Evolutionary conservation across 2,888 invertebrate species (phyloP).

Genomic region (Xiphydria camelus): DNA sequence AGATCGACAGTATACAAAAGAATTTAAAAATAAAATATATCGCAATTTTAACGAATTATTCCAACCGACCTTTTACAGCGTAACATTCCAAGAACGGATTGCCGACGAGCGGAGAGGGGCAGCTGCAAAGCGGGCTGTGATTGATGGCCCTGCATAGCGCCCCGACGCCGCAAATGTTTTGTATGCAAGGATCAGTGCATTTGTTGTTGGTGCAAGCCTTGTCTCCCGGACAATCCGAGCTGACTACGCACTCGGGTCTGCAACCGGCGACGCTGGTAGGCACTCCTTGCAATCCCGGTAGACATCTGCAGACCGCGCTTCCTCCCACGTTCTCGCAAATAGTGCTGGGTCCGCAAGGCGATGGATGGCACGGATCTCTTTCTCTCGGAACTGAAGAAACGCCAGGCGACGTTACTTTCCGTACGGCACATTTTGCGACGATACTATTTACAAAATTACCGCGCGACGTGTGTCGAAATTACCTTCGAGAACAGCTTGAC

Average conservation of each 20-base stretch:
- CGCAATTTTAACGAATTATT: too few species aligned
- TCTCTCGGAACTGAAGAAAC: conserved; percentile 34
- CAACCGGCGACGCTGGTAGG: conserved; percentile 58
- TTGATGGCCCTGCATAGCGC: conserved; percentile 75
- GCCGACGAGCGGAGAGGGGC: conserved; percentile 61
- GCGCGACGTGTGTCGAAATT: too few species aligned
- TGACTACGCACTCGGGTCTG: conserved; percentile 59
- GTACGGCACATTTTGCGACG: conserved; percentile 23
- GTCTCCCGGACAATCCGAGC: conserved; percentile 77
- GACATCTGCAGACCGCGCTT: conserved; percentile 56
- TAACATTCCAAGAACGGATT: conserved; percentile 60
- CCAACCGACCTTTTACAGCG: conserved; percentile 49
- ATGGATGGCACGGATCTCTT: conserved; percentile 57
- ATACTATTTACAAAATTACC: conserved; percentile 16
- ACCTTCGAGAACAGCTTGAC: conserved; percentile 53
- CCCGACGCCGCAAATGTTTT: conserved; percentile 76
- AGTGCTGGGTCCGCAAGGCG: conserved; percentile 61
- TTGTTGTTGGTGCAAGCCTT: conserved; percentile 81
- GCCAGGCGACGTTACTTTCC: background rate
- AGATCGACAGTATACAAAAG: too few species aligned
- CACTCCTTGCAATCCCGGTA: conserved; percentile 55
- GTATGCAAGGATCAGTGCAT: conserved; percentile 79
- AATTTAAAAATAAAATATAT: too few species aligned
- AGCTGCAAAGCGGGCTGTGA: conserved; percentile 80
- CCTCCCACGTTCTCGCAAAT: conserved; percentile 56